Evolutionary conservation across 2,888 invertebrate species (phyloP).

Genomic region (Allacma fusca): DNA sequence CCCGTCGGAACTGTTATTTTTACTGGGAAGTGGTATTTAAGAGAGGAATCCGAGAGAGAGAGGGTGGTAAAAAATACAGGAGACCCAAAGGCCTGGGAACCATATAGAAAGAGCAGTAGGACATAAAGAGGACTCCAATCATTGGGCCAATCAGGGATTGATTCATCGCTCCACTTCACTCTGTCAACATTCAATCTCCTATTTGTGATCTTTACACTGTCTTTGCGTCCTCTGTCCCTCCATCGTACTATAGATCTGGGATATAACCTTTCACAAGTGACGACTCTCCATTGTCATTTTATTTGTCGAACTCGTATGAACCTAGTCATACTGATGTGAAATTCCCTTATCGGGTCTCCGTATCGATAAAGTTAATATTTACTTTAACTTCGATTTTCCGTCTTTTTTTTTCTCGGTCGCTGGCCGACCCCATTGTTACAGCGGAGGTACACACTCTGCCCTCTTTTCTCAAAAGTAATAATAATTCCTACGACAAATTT

Average conservation of each 20-base stretch:
- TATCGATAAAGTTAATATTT: slow-evolving; percentile 20
- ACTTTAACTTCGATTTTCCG: slow-evolving; percentile 20
- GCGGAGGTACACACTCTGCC: no score
- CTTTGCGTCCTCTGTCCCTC: not conserved
- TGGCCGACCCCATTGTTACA: not conserved
- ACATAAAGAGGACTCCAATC: not conserved
- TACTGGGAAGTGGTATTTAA: not conserved
- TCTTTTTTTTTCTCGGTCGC: not conserved
- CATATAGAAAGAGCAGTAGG: not conserved
- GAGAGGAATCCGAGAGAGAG: not conserved
- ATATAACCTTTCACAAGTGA: not conserved
- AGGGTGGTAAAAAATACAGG: not conserved
- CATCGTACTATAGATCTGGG: not conserved
- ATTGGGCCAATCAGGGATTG: slow-evolving; percentile 34
- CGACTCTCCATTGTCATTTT: not conserved
- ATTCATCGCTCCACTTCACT: slow-evolving; percentile 42
- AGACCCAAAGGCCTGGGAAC: not conserved
- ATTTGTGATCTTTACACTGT: slow-evolving; percentile 26
- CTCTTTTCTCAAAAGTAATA: no score
- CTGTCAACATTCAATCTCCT: slow-evolving; percentile 30
- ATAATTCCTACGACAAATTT: no score
- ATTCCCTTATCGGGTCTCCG: slow-evolving; percentile 16
- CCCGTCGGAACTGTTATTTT: not conserved
- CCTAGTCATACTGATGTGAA: slow-evolving; percentile 6
- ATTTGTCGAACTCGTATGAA: not conserved